Base-by-base conservation (phyloP, 2,113 vertebrate genomes). In the Glaucidium brasilianum region DNA sequence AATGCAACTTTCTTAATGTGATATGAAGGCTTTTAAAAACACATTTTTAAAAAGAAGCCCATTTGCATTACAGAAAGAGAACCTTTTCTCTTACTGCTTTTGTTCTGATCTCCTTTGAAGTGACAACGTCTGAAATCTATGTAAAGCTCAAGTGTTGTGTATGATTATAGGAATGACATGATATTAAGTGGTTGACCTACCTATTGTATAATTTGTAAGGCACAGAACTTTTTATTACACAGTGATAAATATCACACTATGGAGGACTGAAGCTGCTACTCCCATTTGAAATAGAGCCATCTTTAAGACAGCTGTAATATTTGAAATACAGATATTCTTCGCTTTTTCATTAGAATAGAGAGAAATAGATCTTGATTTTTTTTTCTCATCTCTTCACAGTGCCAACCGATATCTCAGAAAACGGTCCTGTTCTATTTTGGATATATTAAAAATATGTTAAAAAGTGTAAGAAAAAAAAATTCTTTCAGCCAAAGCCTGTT, bases 101-200 rank as follows among this genome's bases (percentile, higher is more conserved):
- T 91, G 37, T 89, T 92, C 88, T 90, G 47, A 59, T 67, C 41
- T 69, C 73, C 68, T 97, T 80, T 86, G 88, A 92, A 94, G 63
- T 88, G 88, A 92, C 58, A 88, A 27, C 2, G 15, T 88, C 67
- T 83, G 75, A 91, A 72, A 80, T 80, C 76, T 77, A 58, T 71
- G 73, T 60, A 86, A 86, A 91, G 56, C 83, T 91, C 47, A 95
- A 91, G 79, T 88, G 67, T 72, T 86, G 25, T 53, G 22, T 69
- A 58, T 88, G 67, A 94, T 88, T 92, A 83, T 41, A 66, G 49
- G 45, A 92, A 89, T 74, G 59, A 80, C 49, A 29, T 66, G 75
- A 59, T 85, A 93, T 69, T 93, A 95, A 92, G 83, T 93, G 71
- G 41, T 83, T 83, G 92, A 96, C 82, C 87, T 93, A 29, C 63